Evolutionary conservation across 2,888 invertebrate species (phyloP), one percentile per base, ranked within the genome.

Genomic region (Melinopterus prodromus): DNA sequence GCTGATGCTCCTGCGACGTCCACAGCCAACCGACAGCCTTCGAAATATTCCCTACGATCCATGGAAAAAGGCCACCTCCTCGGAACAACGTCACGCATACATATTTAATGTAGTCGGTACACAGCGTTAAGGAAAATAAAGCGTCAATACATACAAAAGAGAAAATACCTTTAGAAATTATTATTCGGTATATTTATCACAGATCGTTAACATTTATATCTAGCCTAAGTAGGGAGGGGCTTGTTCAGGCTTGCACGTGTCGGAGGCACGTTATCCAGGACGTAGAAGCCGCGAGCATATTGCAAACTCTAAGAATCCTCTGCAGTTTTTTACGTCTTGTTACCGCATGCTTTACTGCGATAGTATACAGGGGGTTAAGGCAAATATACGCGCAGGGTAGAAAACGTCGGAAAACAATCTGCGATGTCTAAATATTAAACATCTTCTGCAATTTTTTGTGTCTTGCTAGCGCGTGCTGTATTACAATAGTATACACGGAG

Each of bases 81-180:
- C 92, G 91, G 88, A 92, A 91, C 82, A 93, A 91, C 84, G 93
- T 92, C 69, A 92, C 91, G 85, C 94, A 94, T 86, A 92, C 92
- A 88, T 92, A 93, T 89, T 94, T 95, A 86, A 95, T 91, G 90
- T 95, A 95, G 91, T 95, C 95, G 90, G 92, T 93, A 89, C 74
- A 87, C 85, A 78, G 79, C 76, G 81, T 82, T 84, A 85, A 83
- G 84, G 84, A 85, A 85, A 26, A 26, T 26, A 26, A 26, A 26
- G 26, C 26, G 26, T 26, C 2, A 26, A 26, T 26, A 26, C 26
- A 26, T 26, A 26, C 26, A 26, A 26, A 26, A 26, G 26, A 26
- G 26, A 26, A 53, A 26, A 26, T 26, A 26, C 26, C 26, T 26
- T 26, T 53, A 4, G 53, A 53, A 12, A 53, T 53, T 9, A 53